Evolutionary conservation across 2,888 invertebrate genomes (phyloP), one percentile per base, ranked within the genome.

Genomic region (Dysmachus trigonus): DNA sequence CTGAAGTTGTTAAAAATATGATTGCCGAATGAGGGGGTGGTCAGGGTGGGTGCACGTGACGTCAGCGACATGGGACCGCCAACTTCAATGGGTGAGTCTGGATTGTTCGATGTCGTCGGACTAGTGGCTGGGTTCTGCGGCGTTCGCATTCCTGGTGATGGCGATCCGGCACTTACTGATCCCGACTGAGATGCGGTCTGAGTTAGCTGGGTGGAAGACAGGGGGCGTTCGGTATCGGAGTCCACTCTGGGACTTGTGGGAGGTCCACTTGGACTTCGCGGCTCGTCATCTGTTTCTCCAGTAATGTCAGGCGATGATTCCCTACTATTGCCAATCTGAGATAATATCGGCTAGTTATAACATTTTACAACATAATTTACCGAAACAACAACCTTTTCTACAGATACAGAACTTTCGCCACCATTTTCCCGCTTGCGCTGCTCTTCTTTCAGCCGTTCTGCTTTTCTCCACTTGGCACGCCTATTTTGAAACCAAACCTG

Each of bases 401-500:
- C 94, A 87, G 95, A 93, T 89, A 94, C 94, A 30, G 95, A 93
- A 89, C 94, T 93, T 86, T 94, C 93, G 62, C 95, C 95, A 81
- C 94, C 94, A 15, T 96, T 96, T 89, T 97, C 96, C 81, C 96
- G 93, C 91, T 96, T 97, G 87, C 97, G 93, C 91, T 97, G 97
- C 90, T 98, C 98, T 90, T 98, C 97, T 93, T 97, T 97, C 91
- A 98, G 94, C 41, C 98, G 94, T 92, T 98, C 97, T 74, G 97
- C 97, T 92, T 98, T 98, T 87, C 98, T 94, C 97, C 97, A 98
- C 92, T 98, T 98, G 62, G 98, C 98, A 86, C 98, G 93, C 72
- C 98, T 94, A 90, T 98, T 98, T 94, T 98, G 97, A 91, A 97
- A 97, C 97, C 97, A 98, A 41, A 97, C 97, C 97, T 97, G 92